A percentile compares a stretch with the other conserved stretches of the same genome.
Evolutionary conservation across 2,113 vertebrate species (phyloP).

Genomic region (Mirza zaza): DNA sequence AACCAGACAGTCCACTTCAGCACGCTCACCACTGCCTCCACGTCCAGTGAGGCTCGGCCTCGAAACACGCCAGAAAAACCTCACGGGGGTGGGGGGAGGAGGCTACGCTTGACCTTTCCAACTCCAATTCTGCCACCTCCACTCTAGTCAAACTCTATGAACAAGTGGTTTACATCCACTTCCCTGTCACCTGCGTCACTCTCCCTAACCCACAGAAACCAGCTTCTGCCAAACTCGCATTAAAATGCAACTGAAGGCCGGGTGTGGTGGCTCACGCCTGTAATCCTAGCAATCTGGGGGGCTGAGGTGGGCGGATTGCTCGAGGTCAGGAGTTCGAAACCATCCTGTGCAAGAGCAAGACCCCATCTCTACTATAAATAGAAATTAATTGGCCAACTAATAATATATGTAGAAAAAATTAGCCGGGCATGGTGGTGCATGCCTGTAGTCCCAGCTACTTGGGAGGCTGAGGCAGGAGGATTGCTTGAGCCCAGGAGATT

Average conservation of each 20-base stretch:
- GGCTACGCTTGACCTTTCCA: background rate
- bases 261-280: too few species aligned
- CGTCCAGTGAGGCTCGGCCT: background rate
- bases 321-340: too few species aligned
- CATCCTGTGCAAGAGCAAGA: too few species aligned
- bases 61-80: background rate
- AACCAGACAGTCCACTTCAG: background rate
- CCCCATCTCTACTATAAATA: too few species aligned
- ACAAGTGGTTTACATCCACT: background rate
- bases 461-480: too few species aligned
- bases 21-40: background rate
- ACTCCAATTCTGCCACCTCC: background rate
- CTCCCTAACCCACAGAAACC: background rate
- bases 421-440: too few species aligned
- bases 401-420: too few species aligned
- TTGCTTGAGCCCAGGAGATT: too few species aligned
- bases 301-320: too few species aligned
- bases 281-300: too few species aligned
- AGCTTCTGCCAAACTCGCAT: background rate
- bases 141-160: background rate
- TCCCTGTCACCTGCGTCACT: background rate
- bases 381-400: too few species aligned
- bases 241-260: background rate
- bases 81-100: fast-evolving
- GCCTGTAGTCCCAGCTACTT: too few species aligned